phyloP scores from a whole-genome alignment of 2,113 vertebrate species.

The Tetraodon nigroviridis region DNA sequence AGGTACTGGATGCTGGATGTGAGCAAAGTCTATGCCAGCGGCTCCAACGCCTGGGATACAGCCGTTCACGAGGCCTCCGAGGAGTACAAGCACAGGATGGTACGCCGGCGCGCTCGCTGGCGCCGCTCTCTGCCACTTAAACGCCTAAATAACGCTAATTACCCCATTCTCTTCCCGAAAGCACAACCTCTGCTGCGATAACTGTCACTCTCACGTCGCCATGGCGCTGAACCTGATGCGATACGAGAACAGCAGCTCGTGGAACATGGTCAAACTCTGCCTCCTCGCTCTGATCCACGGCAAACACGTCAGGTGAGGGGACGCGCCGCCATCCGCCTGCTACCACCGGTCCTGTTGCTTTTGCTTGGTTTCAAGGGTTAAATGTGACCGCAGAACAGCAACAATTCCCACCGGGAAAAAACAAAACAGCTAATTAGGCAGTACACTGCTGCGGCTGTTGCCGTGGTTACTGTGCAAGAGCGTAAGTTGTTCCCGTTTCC shows the following conservation, averaged over 20 bases:
- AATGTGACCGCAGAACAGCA: background rate
- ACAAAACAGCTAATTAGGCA: background rate
- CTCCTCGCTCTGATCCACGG: conserved; percentile 84
- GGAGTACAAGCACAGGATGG: conserved; percentile 97
- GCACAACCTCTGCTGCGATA: conserved; percentile 99
- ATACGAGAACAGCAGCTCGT: conserved; percentile 90
- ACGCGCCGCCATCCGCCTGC: too few relatives aligned
- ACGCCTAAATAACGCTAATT: too few relatives aligned
- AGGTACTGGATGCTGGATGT: conserved; percentile 98
- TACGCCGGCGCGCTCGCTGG: conserved; percentile 37
- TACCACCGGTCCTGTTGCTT: background rate
- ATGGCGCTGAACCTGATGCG: conserved; percentile 95
- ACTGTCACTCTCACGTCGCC: conserved; percentile 96
- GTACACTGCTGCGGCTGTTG: background rate
- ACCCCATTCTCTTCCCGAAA: conserved; percentile 44
- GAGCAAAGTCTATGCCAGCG: conserved; percentile 77
- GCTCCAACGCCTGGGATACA: conserved; percentile 88
- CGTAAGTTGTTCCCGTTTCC: background rate
- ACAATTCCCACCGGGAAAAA: too few relatives aligned
- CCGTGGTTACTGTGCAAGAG: background rate
- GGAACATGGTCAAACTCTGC: conserved; percentile 98
- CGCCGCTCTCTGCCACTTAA: background rate
- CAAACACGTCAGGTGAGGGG: conserved; percentile 85
- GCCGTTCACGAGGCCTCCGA: conserved; percentile 92
- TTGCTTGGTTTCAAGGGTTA: background rate